A percentile compares a stretch with the other conserved stretches of the same genome.
Conservation (phyloP, 2,888 invertebrate genomes). For the Xiphydria camelus region DNA sequence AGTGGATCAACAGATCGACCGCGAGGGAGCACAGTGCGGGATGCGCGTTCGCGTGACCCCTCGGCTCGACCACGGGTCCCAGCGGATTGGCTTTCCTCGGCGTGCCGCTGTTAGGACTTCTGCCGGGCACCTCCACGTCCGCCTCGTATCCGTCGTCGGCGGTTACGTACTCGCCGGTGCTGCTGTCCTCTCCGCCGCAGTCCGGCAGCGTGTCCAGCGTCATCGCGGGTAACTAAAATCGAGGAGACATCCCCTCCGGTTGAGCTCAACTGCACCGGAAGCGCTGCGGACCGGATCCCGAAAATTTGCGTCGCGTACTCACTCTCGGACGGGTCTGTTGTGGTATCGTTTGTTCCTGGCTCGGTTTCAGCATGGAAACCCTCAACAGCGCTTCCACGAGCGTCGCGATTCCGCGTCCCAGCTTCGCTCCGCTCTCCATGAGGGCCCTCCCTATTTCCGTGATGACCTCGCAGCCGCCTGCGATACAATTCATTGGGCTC, state of each 20-base stretch:
- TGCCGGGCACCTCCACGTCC: conserved; percentile 62
- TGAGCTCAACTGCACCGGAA: conserved; percentile 19
- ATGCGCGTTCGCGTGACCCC: conserved; percentile 60
- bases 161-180: conserved; percentile 54
- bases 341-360: conserved; percentile 61
- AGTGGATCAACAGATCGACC: conserved; percentile 64
- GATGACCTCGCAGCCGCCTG: conserved; percentile 46
- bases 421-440: conserved; percentile 40
- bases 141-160: conserved; percentile 71
- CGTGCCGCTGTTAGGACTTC: conserved; percentile 33
- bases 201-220: conserved; percentile 46
- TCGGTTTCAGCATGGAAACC: conserved; percentile 61
- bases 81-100: conserved; percentile 31
- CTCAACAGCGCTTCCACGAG: conserved; percentile 64
- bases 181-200: conserved; percentile 48
- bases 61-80: conserved; percentile 45
- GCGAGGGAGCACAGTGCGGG: conserved; percentile 66
- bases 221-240: conserved; percentile 46
- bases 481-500: conserved; percentile 9
- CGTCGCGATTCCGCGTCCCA: conserved; percentile 46
- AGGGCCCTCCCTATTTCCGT: conserved; percentile 40
- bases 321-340: conserved; percentile 62
- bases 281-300: no score
- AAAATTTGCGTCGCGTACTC: no score
- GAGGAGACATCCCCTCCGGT: neutral